Evolutionary conservation across 2,888 invertebrate genomes (phyloP), one percentile per base, ranked within the genome.

Genomic region (Aphrophora alni): DNA sequence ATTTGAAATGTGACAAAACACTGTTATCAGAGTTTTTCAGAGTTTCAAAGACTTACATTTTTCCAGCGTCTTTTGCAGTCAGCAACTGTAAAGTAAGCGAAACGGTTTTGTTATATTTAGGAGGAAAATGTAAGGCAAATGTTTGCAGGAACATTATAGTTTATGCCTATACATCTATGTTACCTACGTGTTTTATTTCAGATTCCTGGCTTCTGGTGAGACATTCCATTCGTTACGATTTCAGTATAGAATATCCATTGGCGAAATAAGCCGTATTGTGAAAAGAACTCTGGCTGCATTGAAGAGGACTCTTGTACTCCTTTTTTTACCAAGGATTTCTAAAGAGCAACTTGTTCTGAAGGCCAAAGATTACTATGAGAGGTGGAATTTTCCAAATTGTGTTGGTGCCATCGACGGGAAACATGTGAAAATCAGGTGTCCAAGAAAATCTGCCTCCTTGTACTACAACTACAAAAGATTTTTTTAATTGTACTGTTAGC

Each of bases 401-500:
- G 44, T 80, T n/a, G 38, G 70, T 25, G 59, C 79, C 7, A 74
- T 79, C 5, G 74, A 79, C 7, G 74, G 79, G n/a, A 79, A 74
- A 68, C 80, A 80, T 44, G n/a, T 76, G 0, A 38, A 44, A 21
- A 80, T 80, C 28, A 38, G 17, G 44, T 75, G 44, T 26, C 75
- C 75, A 44, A 38, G 12, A 8, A 75, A 75, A 38, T 38, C 75
- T 44, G 75, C 24, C 38, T 73, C 28, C 12, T 73, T 75, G 25
- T 75, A 75, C 33, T 33, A 33, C 33, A 33, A 75, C 33, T 33
- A 33, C 33, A 33, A 33, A 8, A 8, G 33, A 33, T 33, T 33
- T 8, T 33, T 33, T 78, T 74, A n/a, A 78, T 78, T 21, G 81
- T 78, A 5, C 70, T 81, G 38, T 78, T 81, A 38, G 78, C 81